Evolutionary conservation across 1,140 invertebrate genomes (phyloP).

Genomic region (Pentalonia nigronervosa): DNA sequence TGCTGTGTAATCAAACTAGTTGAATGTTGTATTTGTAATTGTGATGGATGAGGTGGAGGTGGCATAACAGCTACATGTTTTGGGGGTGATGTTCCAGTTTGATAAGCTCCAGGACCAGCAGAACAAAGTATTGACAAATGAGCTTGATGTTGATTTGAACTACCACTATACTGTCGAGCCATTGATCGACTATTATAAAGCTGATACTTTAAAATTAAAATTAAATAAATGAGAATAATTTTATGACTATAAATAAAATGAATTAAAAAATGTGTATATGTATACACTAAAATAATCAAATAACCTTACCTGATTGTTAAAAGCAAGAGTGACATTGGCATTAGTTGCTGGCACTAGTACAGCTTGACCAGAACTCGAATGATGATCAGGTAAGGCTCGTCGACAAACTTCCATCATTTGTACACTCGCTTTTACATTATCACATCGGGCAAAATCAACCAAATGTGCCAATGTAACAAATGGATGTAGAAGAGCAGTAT

Average conservation of each 20-base stretch:
- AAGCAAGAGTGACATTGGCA: slow-evolving; percentile 86
- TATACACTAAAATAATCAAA: not conserved
- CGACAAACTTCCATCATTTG: slow-evolving; percentile 95
- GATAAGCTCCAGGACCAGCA: slow-evolving; percentile 63
- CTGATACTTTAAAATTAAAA: slow-evolving; percentile 75
- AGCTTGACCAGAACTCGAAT: slow-evolving; percentile 66
- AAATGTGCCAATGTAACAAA: slow-evolving; percentile 93
- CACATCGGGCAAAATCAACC: slow-evolving; percentile 95
- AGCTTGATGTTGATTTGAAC: slow-evolving; percentile 65
- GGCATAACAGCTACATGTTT: slow-evolving; percentile 89
- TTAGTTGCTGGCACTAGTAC: slow-evolving; percentile 76
- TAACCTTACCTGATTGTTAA: slow-evolving; percentile 81
- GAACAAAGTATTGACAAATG: slow-evolving; percentile 59
- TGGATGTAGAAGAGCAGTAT: slow-evolving; percentile 92
- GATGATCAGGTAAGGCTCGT: slow-evolving; percentile 63
- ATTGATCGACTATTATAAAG: slow-evolving; percentile 82
- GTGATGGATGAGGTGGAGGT: slow-evolving; percentile 73
- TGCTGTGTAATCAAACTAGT: slow-evolving; percentile 71
- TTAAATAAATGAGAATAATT: slow-evolving; percentile 34
- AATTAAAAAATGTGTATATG: not conserved
- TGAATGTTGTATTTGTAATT: slow-evolving; percentile 74
- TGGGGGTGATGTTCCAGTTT: slow-evolving; percentile 82
- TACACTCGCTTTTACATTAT: slow-evolving; percentile 92
- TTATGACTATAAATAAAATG: not conserved
- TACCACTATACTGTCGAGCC: slow-evolving; percentile 69